Percentiles rank a stretch among this genome's conserved stretches.
Evolutionary conservation across 1,140 invertebrate genomes (phyloP).

Genomic region (Arion vulgaris): DNA sequence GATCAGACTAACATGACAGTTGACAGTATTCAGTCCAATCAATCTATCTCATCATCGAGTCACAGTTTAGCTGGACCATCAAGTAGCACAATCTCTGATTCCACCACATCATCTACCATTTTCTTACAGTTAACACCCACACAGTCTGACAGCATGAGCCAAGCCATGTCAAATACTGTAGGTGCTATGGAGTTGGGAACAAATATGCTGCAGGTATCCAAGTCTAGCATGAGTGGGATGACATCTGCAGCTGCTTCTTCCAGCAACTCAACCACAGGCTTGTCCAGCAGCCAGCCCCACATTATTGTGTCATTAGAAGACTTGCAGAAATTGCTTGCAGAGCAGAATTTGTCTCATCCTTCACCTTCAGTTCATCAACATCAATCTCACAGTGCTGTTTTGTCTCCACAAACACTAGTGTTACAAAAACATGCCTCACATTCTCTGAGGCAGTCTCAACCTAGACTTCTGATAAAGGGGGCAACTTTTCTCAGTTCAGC

Average conservation of each 20-base stretch:
- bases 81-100: not conserved
- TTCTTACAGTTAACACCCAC: not conserved
- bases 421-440: conserved; percentile 15
- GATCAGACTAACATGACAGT: not conserved
- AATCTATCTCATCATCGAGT: not conserved
- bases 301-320: conserved; percentile 34
- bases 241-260: not conserved
- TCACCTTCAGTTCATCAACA: not conserved
- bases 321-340: conserved; percentile 19
- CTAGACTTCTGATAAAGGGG: not conserved
- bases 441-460: not conserved
- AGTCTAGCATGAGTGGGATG: not conserved
- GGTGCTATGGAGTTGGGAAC: not conserved
- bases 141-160: not conserved
- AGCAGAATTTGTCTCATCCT: conserved; percentile 1
- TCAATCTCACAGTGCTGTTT: not conserved
- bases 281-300: conserved; percentile 1
- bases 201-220: not conserved
- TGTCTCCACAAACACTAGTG: not conserved
- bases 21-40: not conserved
- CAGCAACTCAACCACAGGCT: not conserved
- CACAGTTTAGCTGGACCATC: not conserved
- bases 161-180: not conserved
- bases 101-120: not conserved
- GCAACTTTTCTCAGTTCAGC: not conserved